Percentiles rank a stretch among this genome's conserved stretches.
phyloP scores from a whole-genome alignment of 2,888 invertebrate genomes.

The Exephanes ischioxanthus region DNA sequence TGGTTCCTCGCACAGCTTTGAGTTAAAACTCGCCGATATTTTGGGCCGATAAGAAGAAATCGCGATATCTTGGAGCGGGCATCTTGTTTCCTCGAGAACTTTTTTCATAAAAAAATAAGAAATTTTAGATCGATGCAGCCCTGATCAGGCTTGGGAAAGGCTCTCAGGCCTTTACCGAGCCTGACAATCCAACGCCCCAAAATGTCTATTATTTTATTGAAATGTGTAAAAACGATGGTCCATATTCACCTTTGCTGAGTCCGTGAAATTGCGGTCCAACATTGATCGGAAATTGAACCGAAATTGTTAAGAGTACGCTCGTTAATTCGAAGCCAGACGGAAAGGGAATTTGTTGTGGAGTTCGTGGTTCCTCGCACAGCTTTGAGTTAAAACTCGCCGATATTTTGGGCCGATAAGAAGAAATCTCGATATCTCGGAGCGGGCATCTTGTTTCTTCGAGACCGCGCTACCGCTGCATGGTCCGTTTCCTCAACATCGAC shows the following conservation, averaged over 20 bases:
- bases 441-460: constrained; percentile 46
- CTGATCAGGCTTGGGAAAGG: too few species aligned
- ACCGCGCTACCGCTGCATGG: constrained; percentile 12
- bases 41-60: too few species aligned
- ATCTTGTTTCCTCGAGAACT: too few species aligned
- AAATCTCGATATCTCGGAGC: constrained; percentile 48
- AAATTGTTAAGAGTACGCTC: neutral
- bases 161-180: too few species aligned
- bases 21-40: too few species aligned
- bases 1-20: too few species aligned
- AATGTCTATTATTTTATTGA: too few species aligned
- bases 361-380: neutral
- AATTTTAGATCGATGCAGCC: too few species aligned
- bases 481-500: constrained; percentile 21
- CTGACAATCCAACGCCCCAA: too few species aligned
- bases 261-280: neutral
- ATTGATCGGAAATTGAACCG: neutral
- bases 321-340: neutral
- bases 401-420: constrained; percentile 39
- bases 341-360: constrained; percentile 21
- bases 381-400: constrained; percentile 27
- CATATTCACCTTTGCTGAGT: neutral
- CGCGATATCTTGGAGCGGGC: too few species aligned
- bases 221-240: too few species aligned
- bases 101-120: too few species aligned